Evolutionary conservation across 2,113 vertebrate species (phyloP).

Genomic region (Neodon shergylaensis): DNA sequence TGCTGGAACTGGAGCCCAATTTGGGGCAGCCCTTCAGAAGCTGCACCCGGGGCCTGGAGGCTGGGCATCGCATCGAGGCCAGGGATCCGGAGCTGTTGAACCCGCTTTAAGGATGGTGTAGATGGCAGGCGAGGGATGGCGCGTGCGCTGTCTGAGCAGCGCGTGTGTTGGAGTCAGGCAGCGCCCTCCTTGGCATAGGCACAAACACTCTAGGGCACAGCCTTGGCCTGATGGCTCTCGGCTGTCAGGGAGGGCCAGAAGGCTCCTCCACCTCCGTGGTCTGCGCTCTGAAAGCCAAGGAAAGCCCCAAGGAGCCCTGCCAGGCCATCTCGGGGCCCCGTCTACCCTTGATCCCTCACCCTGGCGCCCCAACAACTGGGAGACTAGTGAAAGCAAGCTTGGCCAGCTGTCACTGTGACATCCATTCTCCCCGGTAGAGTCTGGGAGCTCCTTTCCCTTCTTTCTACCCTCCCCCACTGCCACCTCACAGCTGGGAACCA

Average conservation of each 20-base stretch:
- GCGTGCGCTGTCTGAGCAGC: neutral
- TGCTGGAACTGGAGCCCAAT: neutral
- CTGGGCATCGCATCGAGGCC: neutral
- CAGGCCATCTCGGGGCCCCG: neutral
- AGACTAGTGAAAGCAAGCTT: neutral
- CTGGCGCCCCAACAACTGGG: constrained; percentile 69
- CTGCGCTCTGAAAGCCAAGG: neutral
- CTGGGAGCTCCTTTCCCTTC: neutral
- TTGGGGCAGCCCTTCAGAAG: neutral
- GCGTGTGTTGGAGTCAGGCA: neutral
- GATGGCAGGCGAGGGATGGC: neutral
- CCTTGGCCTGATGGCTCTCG: neutral
- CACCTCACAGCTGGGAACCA: constrained; percentile 33
- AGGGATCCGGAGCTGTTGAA: accelerated
- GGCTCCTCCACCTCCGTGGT: neutral
- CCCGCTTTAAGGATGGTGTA: accelerated
- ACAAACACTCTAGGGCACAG: neutral
- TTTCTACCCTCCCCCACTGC: neutral
- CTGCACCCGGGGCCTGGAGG: neutral
- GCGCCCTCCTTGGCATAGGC: neutral
- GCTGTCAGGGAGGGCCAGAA: neutral
- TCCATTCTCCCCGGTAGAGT: constrained; percentile 70
- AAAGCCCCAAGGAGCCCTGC: neutral
- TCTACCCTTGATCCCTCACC: constrained; percentile 60
- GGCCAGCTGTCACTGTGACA: constrained; percentile 79